Base-by-base conservation (phyloP, 2,888 invertebrate species). In the Anodontia alba region DNA sequence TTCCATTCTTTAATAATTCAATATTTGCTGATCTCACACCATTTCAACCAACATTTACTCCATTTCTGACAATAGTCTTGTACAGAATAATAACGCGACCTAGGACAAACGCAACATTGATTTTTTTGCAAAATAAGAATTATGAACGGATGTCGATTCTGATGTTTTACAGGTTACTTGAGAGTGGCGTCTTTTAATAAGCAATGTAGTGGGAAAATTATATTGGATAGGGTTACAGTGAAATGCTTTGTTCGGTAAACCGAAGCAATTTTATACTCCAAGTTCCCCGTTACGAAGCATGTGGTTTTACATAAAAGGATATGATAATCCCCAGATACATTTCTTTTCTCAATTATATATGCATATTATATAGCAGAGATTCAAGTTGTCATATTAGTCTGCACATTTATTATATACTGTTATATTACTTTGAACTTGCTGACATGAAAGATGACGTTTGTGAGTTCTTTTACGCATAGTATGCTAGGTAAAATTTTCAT, bases 161-260 rank as follows among this genome's bases (percentile, higher is more conserved):
- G 62, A 62, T 33, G 62, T 33, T 70, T 62, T 71, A 38, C 74
- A 78, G 70, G 66, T 74, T 73, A 74, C 46, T 70, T 69, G 69
- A 74, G 69, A 70, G 26, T 54, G n/a, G 51, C 49, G 46, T 57
- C 74, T 74, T 78, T 78, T 62, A 62, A 70, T 78, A 31, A 33
- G 51, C 29, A 51, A 71, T 78, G 10, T 76, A 76, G 79, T 71
- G 67, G 73, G 82, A 67, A 76, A 72, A 82, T 78, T 38, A 49
- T 31, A 57, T 46, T 36, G 79, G 79, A 76, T 82, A 76, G 79
- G 74, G 74, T 83, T 83, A 74, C 82, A 79, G 57, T 76, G 74
- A 78, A 49, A n/a, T 36, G 70, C 71, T 70, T 78, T 73, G 76
- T 79, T 69, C 43, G n/a, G 7, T 20, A 10, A 62, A 31, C 33